Evolutionary conservation across 2,113 vertebrate genomes (phyloP).

Genomic region (Sigmodon hispidus): DNA sequence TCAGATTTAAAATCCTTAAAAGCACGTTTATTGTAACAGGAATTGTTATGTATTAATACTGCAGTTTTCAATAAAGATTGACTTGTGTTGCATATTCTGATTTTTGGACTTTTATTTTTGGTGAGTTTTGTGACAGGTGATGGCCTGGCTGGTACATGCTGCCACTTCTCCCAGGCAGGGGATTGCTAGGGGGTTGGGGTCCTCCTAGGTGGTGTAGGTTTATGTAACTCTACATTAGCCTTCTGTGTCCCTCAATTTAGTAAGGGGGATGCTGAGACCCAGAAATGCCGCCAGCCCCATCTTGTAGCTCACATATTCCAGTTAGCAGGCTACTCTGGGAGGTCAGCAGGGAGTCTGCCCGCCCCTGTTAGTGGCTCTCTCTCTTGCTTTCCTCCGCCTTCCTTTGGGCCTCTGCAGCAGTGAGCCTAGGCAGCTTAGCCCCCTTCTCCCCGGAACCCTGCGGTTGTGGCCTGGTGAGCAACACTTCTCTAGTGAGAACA

Average conservation of each 20-base stretch:
- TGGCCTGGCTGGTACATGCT: neutral
- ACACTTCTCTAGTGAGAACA: no score
- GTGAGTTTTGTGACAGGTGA: neutral
- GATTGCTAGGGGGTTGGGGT: neutral
- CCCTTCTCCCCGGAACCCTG: neutral
- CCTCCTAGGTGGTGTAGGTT: neutral
- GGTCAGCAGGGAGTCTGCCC: neutral
- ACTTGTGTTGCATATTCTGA: slow-evolving; percentile 89
- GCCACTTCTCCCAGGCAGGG: neutral
- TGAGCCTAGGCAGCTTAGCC: neutral
- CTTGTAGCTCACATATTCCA: neutral
- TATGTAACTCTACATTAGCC: neutral
- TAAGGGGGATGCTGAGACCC: neutral
- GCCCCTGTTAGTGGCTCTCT: neutral
- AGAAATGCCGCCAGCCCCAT: neutral
- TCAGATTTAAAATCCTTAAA: slow-evolving; percentile 90
- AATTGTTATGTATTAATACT: slow-evolving; percentile 93
- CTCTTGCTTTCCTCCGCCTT: no score
- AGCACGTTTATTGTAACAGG: slow-evolving; percentile 92
- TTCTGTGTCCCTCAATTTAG: neutral
- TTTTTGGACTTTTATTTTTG: slow-evolving; percentile 44
- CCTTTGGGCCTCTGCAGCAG: neutral
- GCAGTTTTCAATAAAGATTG: slow-evolving; percentile 94
- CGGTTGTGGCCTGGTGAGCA: neutral
- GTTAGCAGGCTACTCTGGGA: neutral